A percentile compares a stretch with the other conserved stretches of the same genome.
Conservation (phyloP, 2,113 vertebrate species). For the Poicephalus meyeri region DNA sequence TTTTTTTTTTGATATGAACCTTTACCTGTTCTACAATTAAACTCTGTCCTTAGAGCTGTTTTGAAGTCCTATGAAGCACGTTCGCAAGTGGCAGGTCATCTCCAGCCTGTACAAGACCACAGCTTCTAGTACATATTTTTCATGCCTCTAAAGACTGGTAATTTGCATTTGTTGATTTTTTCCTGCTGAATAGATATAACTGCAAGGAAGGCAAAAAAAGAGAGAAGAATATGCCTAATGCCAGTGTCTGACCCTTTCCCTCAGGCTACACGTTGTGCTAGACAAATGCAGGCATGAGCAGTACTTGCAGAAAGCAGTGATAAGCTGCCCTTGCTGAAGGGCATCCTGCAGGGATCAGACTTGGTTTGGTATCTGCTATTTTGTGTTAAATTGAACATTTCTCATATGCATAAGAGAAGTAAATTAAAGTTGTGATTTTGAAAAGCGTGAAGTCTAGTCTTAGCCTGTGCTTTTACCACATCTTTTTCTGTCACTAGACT, state of each 20-base stretch:
- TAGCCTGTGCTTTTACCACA: not conserved
- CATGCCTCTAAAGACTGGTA: not conserved
- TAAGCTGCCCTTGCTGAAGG: not conserved
- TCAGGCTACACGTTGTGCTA: not conserved
- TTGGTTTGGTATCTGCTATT: not conserved
- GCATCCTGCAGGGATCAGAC: not conserved
- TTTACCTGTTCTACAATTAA: not conserved
- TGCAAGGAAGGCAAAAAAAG: not conserved
- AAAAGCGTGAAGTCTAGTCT: not conserved
- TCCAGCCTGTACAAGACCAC: not conserved
- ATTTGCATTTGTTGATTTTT: not conserved
- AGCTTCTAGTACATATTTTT: not conserved
- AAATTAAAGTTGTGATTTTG: not conserved
- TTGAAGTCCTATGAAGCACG: not conserved
- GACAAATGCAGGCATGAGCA: not conserved
- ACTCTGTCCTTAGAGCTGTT: not conserved
- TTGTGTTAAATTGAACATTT: not conserved
- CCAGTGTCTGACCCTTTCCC: not conserved
- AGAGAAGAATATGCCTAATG: not conserved
- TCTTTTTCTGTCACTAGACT: not conserved
- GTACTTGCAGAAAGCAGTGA: not conserved
- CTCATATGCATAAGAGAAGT: not conserved
- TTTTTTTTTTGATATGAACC: accelerated
- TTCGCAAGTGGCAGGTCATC: not conserved
- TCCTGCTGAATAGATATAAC: not conserved